Base-by-base conservation (phyloP, 2,888 invertebrate species). In the Flexamia atlantica region DNA sequence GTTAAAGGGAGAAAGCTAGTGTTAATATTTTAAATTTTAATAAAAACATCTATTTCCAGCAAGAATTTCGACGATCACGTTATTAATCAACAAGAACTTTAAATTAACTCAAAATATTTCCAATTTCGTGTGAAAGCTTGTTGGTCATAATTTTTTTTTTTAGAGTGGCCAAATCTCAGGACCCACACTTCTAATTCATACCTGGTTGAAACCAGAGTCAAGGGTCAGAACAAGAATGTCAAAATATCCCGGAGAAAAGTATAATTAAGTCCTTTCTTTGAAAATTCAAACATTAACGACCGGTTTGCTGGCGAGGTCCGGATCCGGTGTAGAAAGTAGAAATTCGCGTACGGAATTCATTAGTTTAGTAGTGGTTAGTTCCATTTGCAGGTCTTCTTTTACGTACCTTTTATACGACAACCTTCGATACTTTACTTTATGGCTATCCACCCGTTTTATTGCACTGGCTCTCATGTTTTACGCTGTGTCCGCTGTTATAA, bases 191-290 rank as follows among this genome's bases (percentile, higher is more conserved):
- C 28, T 64, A 64, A 72, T 72, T 72, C 72, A 42, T 40, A 72
- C 40, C 40, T 42, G 72, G 72, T 23, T 23, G 40, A 40, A 40
- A 76, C 74, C 9, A 64, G 74, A 28, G 74, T 42, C 46, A 42
- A 10, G 28, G 74, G 72, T 72, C 74, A 14, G 46, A 28, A n/a
- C 28, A 64, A 28, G 64, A 64, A 64, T 64, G 64, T 30, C 42
- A 46, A 76, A 76, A 76, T 72, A 72, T 40, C 40, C 50, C 25
- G 28, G 74, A 25, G 76, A 79, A 79, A 79, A 57, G 57, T 32
- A 79, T 79, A 79, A 79, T 79, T 79, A 79, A 79, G 79, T 79
- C 57, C 79, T 79, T 46, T 76, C 79, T 53, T 53, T 53, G 79
- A 57, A 57, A 79, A 79, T 36, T 32, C 30, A 76, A 76, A 46